Evolutionary conservation across 2,113 vertebrate species (phyloP), one percentile per base, ranked within the genome.

Genomic region (Agelaius tricolor): DNA sequence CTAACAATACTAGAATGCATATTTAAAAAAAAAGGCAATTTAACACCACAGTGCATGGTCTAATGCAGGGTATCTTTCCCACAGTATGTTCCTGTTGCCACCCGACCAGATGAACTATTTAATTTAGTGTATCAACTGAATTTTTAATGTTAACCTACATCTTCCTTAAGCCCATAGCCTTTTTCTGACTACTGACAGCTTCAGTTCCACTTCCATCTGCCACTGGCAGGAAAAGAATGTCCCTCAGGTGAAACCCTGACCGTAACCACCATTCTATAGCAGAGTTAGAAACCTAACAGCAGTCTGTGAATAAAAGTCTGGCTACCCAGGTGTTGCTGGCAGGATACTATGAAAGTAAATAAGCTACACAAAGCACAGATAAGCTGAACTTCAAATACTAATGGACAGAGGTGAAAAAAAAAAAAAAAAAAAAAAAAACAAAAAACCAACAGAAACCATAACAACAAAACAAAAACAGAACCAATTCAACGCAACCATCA

Each of bases 351-450:
- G 30, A 90, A 81, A 92, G 61, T 8, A 81, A 92, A 81, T 22
- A 74, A 37, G 52, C 13, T 1, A 1, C 24, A 58, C 5, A 7
- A 58, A 79, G 57, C 3, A 2, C 55, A 16, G 10, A 81, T 37
- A 84, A 90, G 39, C 20, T 31, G 3, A 84, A 55, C 41, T 86
- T 51, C 57, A 58, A 83, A 83, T 12, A 66, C 9, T 37, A 57
- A 72, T 1, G 3, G 7, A 1, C 5, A 61, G 6, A 28, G 8
- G 4, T 2, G 2, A 0, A 3, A 8, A 49, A 15, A 46, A 31
- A 15, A n/a, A n/a, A 27, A 5, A 5, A 15, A 24, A 24, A 18
- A 13, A 12, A 24, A 7, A 58, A 10, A 27, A 5, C 6, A 15
- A 24, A 24, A 18, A 8, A 20, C 7, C 15, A 46, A 41, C 16